Base-by-base conservation (phyloP, 30 jellyfish, hydroid and myxozoan species). In the Turritopsis dohrnii region DNA sequence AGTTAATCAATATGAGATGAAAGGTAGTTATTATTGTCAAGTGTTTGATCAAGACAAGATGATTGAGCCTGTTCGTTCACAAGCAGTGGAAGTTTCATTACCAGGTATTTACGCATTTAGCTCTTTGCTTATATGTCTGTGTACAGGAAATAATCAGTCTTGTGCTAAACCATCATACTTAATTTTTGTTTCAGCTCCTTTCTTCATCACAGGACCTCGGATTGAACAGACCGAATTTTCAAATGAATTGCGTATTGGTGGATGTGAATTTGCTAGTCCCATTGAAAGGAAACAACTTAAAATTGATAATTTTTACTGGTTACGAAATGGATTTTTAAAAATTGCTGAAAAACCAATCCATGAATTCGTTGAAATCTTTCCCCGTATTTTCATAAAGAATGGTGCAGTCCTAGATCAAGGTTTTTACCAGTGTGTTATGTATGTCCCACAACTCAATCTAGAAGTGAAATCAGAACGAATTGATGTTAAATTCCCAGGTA, bases 391-490 rank as follows among this genome's bases (percentile, higher is more conserved):
- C 30, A 69, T 27, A 27, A 69, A 69, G 19, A n/a, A 69, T 19
- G 31, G 16, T 8, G 19, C 16, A 7, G 30, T 41, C 16, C 0
- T 8, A 69, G 30, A 23, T 69, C 77, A 69, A 69, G 77, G 77
- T 27, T 69, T 7, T 69, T 69, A n/a, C 30, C 77, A 69, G 30
- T 69, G 77, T 69, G 77, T 69, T 7, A 27, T 69, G 9, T 27
- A 69, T 69, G 30, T 69, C 9, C 77, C 77, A 69, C 17, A 69
- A 16, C 77, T 69, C 17, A 27, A 27, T n/a, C 31, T 7, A 23
- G 77, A 69, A 69, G 77, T 69, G 31, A 69, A 69, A 69, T 69
- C 77, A 69, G 31, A 69, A 27, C 9, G 30, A 69, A 69, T 69
- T n/a, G 30, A 69, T 69, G 77, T 69, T 7, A 23, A 69, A 69